Percentiles rank a stretch among this genome's conserved stretches.
These are phyloP conservation scores for Meganola albula DNA, from an alignment of 2,888 invertebrate genomes.

Conservation along the genomic window DNA sequence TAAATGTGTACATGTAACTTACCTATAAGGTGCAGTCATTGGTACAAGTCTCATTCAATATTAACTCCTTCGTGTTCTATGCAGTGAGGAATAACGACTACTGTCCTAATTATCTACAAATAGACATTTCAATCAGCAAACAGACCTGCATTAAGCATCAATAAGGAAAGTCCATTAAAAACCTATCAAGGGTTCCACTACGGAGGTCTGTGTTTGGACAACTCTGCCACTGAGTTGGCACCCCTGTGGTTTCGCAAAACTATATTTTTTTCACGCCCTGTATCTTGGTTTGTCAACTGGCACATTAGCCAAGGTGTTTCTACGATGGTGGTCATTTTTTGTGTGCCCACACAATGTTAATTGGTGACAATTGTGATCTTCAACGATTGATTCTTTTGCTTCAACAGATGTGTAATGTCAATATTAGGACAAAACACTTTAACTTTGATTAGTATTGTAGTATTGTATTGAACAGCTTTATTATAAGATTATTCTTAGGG, in stretches of 20 bases:
- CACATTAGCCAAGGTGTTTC: slow-evolving; percentile 73
- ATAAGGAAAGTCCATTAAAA: slow-evolving; percentile 27
- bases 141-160: slow-evolving; percentile 10
- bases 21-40: too few relatives aligned
- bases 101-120: slow-evolving; percentile 9
- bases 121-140: background rate
- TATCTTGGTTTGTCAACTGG: slow-evolving; percentile 66
- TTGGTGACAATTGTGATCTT: slow-evolving; percentile 73
- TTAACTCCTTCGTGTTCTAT: too few relatives aligned
- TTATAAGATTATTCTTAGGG: too few relatives aligned
- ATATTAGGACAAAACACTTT: slow-evolving; percentile 11
- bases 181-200: slow-evolving; percentile 32
- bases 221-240: slow-evolving; percentile 46
- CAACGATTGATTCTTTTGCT: slow-evolving; percentile 66
- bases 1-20: too few relatives aligned
- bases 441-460: too few relatives aligned
- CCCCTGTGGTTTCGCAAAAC: slow-evolving; percentile 63
- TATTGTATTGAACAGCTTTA: too few relatives aligned
- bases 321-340: slow-evolving; percentile 68
- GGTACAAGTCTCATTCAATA: too few relatives aligned
- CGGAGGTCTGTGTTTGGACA: slow-evolving; percentile 66
- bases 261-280: slow-evolving; percentile 44
- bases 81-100: too few relatives aligned
- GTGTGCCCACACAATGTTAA: slow-evolving; percentile 53
- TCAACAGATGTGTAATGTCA: slow-evolving; percentile 51